phyloP scores from a whole-genome alignment of 2,113 vertebrate species.

The Empidonax traillii region DNA sequence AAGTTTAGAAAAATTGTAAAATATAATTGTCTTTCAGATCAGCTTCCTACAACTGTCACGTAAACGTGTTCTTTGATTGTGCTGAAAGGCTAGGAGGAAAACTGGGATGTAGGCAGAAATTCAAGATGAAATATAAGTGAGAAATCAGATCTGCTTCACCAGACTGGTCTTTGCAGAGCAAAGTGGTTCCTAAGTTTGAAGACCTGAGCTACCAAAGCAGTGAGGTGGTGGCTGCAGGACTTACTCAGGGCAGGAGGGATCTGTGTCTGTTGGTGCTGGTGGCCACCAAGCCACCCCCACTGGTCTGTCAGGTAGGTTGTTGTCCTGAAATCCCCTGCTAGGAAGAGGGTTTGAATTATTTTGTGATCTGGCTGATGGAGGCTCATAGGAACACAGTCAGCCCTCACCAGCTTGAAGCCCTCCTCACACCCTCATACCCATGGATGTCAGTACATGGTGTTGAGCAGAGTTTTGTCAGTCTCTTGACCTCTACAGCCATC shows the following conservation, averaged over 20 bases:
- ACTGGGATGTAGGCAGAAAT: neutral
- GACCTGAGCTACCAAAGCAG: neutral
- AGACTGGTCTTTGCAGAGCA: neutral
- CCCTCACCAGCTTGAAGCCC: neutral
- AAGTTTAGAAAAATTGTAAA: conserved; percentile 68
- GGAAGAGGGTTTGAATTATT: neutral
- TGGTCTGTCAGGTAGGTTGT: neutral
- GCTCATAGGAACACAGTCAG: neutral
- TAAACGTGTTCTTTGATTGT: conserved; percentile 14
- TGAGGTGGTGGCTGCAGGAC: neutral
- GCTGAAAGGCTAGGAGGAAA: neutral
- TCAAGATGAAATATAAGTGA: neutral
- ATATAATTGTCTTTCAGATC: conserved; percentile 67
- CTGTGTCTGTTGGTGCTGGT: neutral
- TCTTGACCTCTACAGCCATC: neutral
- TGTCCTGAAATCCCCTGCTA: neutral
- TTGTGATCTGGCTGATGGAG: neutral
- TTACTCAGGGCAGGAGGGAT: neutral
- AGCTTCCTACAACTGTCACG: conserved; percentile 27
- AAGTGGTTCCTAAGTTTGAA: neutral
- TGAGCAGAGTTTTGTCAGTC: neutral
- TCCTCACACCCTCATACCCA: neutral
- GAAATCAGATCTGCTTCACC: neutral
- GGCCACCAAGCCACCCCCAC: neutral
- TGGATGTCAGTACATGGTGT: neutral